Conservation (phyloP, 2,113 vertebrate genomes). For the Xiphophorus maculatus region DNA sequence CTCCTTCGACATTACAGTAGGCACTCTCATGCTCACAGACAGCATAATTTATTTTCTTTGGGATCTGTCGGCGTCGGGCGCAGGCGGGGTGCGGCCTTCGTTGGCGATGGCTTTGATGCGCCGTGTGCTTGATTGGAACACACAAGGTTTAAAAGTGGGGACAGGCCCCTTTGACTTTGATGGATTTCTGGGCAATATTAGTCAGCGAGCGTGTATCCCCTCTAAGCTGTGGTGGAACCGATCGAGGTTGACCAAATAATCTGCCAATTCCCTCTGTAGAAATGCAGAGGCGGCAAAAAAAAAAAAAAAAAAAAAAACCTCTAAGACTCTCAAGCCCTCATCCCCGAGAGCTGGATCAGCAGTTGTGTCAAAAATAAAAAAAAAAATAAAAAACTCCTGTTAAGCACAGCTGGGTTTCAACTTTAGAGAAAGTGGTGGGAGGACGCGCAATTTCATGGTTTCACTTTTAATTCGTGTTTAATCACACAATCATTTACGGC, state of each 20-base stretch:
- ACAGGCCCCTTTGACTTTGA: constrained; percentile 77
- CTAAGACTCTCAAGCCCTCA: constrained; percentile 77
- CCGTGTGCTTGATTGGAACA: constrained; percentile 65
- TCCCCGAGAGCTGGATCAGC: constrained; percentile 79
- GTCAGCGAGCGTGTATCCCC: constrained; percentile 72
- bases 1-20: constrained; percentile 56
- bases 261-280: constrained; percentile 79
- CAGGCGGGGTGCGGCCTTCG: constrained; percentile 48
- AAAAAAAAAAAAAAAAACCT: constrained; percentile 12
- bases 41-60: constrained; percentile 61
- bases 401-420: constrained; percentile 71
- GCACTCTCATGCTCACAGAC: constrained; percentile 61
- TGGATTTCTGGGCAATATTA: constrained; percentile 76
- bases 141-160: constrained; percentile 51
- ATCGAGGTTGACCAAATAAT: constrained; percentile 84
- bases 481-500: constrained; percentile 58
- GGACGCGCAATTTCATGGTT: constrained; percentile 62
- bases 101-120: constrained; percentile 57
- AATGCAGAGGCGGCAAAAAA: constrained; percentile 78
- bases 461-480: constrained; percentile 73
- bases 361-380: constrained; percentile 66
- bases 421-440: constrained; percentile 62
- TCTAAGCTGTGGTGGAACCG: constrained; percentile 80
- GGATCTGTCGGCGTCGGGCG: constrained; percentile 45
- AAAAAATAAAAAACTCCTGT: constrained; percentile 48